Base-by-base conservation (phyloP, 2,113 vertebrate species). In the Struthio camelus region DNA sequence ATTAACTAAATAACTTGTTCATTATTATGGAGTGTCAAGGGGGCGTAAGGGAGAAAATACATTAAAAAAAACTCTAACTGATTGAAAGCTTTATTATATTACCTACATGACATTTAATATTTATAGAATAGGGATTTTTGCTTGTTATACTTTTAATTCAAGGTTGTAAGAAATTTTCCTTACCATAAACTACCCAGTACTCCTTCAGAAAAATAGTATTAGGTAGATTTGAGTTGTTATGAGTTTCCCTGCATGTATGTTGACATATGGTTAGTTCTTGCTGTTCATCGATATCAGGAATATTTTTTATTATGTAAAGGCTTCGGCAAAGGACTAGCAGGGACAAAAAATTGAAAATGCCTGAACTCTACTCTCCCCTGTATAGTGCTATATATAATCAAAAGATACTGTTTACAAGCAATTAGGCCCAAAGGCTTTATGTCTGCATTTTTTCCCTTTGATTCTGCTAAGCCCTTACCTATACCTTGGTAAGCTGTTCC, bases 1-100 rank as follows among this genome's bases (percentile, higher is more conserved):
- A 97, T 97, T 97, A 97, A 96, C 94, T 87, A 97, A 97, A 96
- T 97, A 97, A 81, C 93, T 97, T 96, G 89, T 93, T 97, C 93
- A 95, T 97, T 97, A 91, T 96, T 97, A 95, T 36, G 85, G 76
- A 32, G n/a, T 90, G 75, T 93, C 95, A 89, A 91, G 95, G 80
- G 93, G 84, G 80, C 30, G 10, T 80, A 76, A 86, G 94, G 91
- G 76, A 94, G 85, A 95, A 95, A 91, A 92, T 34, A 38, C 25
- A 87, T 90, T 71, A 6, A n/a, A 87, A 92, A 75, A 76, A 65
- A 86, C 69, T 40, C 66, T 71, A 70, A 70, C 67, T 62, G 81
- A 94, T 53, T 90, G 65, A 96, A 61, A 91, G 78, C n/a, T 82
- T 58, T 54, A 36, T 34, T 46, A 82, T 69, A 53, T 86, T 85